Percentiles rank a stretch among this genome's conserved stretches.
These are phyloP conservation scores for Drosophila littoralis DNA, from an alignment of 1,140 invertebrate species.

Conservation along the genomic window DNA sequence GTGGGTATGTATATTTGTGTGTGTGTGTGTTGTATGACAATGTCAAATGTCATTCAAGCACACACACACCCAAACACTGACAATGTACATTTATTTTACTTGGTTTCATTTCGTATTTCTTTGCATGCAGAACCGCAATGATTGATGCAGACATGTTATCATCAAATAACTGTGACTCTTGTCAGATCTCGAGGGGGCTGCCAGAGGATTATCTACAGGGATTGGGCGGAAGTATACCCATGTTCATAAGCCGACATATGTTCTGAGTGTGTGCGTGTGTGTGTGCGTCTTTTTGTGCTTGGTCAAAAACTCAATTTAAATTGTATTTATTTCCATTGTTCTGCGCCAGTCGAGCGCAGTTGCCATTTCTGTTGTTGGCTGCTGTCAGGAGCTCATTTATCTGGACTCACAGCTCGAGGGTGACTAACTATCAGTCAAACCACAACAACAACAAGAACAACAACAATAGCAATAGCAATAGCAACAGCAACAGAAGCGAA, in stretches of 20 bases:
- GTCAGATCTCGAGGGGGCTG: slow-evolving; percentile 10
- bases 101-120: slow-evolving; percentile 65
- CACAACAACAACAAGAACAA: neutral
- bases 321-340: slow-evolving; percentile 68
- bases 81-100: slow-evolving; percentile 71
- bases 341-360: slow-evolving; percentile 50
- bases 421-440: slow-evolving; percentile 51
- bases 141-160: slow-evolving; percentile 78
- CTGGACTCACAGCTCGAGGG: slow-evolving; percentile 26
- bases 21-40: slow-evolving; percentile 1
- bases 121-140: slow-evolving; percentile 70
- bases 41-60: slow-evolving; percentile 42
- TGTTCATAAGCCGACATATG: slow-evolving; percentile 10
- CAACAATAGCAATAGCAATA: neutral
- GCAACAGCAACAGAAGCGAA: neutral
- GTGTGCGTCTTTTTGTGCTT: slow-evolving; percentile 11
- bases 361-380: slow-evolving; percentile 40
- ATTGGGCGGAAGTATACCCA: neutral
- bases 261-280: slow-evolving; percentile 9
- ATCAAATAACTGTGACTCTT: slow-evolving; percentile 70
- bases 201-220: neutral
- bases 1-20: neutral
- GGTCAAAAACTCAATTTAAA: slow-evolving; percentile 81
- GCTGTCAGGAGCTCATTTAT: slow-evolving; percentile 60
- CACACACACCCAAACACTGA: slow-evolving; percentile 11